Conservation (phyloP, 1,140 invertebrate genomes). For the Lepidotrigona ventralis region DNA sequence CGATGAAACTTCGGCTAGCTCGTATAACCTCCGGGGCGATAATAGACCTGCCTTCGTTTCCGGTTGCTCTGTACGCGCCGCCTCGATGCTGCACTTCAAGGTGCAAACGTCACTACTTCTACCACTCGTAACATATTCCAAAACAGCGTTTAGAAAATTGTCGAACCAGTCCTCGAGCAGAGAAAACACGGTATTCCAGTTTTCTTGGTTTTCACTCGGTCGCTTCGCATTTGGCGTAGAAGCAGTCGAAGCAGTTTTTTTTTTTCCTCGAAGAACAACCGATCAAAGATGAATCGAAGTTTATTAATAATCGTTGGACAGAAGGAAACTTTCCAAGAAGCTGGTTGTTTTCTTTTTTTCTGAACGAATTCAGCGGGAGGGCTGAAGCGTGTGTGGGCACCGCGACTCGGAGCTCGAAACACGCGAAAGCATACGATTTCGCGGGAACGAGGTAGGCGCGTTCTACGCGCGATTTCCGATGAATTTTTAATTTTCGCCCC, state of each 20-base stretch:
- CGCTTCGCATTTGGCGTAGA: neutral
- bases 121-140: neutral
- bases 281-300: neutral
- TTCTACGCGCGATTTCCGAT: conserved; percentile 16
- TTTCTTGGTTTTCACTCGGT: neutral
- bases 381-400: neutral
- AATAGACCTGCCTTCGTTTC: conserved; percentile 59
- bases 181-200: neutral
- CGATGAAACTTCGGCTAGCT: conserved; percentile 59
- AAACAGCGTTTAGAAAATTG: conserved; percentile 12
- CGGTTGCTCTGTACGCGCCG: conserved; percentile 50
- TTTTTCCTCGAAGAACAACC: neutral
- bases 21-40: conserved; percentile 53
- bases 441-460: conserved; percentile 2
- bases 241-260: neutral
- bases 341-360: no score
- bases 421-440: neutral
- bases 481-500: conserved; percentile 41
- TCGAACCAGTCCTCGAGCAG: neutral
- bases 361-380: neutral
- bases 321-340: neutral
- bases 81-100: conserved; percentile 18
- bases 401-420: neutral
- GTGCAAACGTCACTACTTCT: conserved; percentile 29
- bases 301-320: neutral